Evolutionary conservation across 2,888 invertebrate genomes (phyloP).

Genomic region (Atethmia centrago): DNA sequence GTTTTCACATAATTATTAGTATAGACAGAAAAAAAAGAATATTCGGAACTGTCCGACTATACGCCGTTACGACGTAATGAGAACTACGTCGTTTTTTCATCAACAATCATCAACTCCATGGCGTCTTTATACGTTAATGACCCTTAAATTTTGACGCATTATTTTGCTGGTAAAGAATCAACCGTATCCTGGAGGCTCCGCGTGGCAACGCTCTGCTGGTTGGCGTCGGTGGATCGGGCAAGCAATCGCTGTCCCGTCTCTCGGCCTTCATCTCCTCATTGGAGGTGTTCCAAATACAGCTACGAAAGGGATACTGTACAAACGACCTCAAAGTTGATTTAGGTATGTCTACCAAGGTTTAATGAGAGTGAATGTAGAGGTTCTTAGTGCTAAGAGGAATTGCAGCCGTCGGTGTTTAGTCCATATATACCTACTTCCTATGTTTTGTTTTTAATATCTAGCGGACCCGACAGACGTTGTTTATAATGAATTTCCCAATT

Average conservation of each 20-base stretch:
- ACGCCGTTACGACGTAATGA: not conserved
- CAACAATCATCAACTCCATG: not conserved
- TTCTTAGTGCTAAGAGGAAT: not conserved
- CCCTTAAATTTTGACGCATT: not conserved
- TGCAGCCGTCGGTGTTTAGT: too few relatives aligned
- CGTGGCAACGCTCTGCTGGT: conserved; percentile 97
- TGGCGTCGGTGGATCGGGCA: conserved; percentile 98
- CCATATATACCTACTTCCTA: too few relatives aligned
- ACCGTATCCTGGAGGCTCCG: conserved; percentile 97
- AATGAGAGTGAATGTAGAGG: not conserved
- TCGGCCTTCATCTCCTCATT: conserved; percentile 97
- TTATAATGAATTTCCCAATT: too few relatives aligned
- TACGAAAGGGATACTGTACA: conserved; percentile 96
- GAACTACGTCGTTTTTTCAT: not conserved
- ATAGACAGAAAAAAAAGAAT: not conserved
- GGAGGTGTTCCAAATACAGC: conserved; percentile 97
- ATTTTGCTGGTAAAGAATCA: conserved; percentile 91
- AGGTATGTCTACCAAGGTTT: conserved; percentile 71
- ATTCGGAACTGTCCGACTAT: not conserved
- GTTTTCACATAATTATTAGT: not conserved
- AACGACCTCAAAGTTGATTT: conserved; percentile 94
- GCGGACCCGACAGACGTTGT: too few relatives aligned
- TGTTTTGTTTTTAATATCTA: not conserved
- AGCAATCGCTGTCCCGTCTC: conserved; percentile 96
- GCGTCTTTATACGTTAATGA: not conserved